Base-by-base conservation (phyloP, 2,113 vertebrate species). In the Synodontis membranacea region DNA sequence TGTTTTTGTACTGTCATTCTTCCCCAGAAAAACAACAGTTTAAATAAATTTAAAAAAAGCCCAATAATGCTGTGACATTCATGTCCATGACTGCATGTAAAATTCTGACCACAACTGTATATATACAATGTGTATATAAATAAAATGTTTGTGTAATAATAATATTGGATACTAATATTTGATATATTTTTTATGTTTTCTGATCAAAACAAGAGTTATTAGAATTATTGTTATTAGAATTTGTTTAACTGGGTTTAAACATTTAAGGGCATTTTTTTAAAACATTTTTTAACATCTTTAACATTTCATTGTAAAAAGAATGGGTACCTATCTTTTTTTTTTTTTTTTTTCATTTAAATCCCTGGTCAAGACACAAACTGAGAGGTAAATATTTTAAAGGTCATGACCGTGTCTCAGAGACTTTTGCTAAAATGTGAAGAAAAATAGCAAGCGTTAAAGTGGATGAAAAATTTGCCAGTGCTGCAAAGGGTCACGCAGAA, bases 401-500 rank as follows among this genome's bases (percentile, higher is more conserved):
- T 58, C 21, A 86, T 64, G 25, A 48, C 58, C 17, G 19, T 44
- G 62, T 68, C 23, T 19, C 34, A 72, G 60, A 52, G 75, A n/a
- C 17, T n/a, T 82, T 58, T 80, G 28, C 48, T 2, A 4, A 46
- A 62, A 39, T 66, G 50, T 0, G 19, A 84, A 84, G 15, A 42
- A 14, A 54, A 10, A 72, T 11, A 17, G 75, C 14, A 17, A 9
- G 28, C 25, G 11, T 25, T 80, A 39, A 50, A 72, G 34, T 10
- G n/a, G 66, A 72, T 19, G 28, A 60, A 83, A 86, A 42, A 25
- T 85, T 34, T 31, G 25, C 31, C 31, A 19, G 48, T 79, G 62
- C 46, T 68, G 12, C 54, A 2, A 0, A 28, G 42, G 64, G 81
- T 50, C 75, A 84, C 50, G 37, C n/a, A 46, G 25, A 83, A 31